Evolutionary conservation across 1,140 invertebrate genomes (phyloP).

Genomic region (Centruroides sculpturatus): DNA sequence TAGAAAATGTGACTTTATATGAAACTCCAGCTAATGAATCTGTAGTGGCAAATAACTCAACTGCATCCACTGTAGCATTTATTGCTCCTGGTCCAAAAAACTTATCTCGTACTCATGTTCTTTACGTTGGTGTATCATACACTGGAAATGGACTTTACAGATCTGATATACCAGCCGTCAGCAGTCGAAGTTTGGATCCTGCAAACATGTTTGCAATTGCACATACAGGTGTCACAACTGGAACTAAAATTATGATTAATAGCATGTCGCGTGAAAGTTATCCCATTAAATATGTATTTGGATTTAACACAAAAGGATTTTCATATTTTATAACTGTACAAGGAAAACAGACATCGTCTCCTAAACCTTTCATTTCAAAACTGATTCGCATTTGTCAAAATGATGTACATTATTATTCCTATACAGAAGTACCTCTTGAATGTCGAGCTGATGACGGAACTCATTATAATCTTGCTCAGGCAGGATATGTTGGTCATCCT

Average conservation of each 20-base stretch:
- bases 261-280: constrained; percentile 74
- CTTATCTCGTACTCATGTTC: constrained; percentile 58
- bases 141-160: constrained; percentile 84
- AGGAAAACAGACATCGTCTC: constrained; percentile 9
- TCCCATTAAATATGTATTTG: constrained; percentile 91
- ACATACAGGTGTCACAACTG: constrained; percentile 76
- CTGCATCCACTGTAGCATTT: constrained; percentile 88
- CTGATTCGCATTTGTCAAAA: constrained; percentile 88
- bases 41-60: constrained; percentile 87
- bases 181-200: constrained; percentile 77
- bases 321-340: constrained; percentile 95
- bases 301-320: constrained; percentile 87
- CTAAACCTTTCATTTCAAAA: constrained; percentile 70
- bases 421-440: constrained; percentile 91
- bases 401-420: constrained; percentile 92
- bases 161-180: constrained; percentile 84
- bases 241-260: constrained; percentile 81
- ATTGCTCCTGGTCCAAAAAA: constrained; percentile 75
- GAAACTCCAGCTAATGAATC: constrained; percentile 62
- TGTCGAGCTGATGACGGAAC: constrained; percentile 62
- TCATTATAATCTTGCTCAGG: constrained; percentile 78
- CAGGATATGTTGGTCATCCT: constrained; percentile 81
- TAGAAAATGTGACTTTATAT: constrained; percentile 73
- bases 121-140: constrained; percentile 94
- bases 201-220: constrained; percentile 75